phyloP scores from a whole-genome alignment of 2,888 invertebrate genomes.

The Trichopoda pennipes region DNA sequence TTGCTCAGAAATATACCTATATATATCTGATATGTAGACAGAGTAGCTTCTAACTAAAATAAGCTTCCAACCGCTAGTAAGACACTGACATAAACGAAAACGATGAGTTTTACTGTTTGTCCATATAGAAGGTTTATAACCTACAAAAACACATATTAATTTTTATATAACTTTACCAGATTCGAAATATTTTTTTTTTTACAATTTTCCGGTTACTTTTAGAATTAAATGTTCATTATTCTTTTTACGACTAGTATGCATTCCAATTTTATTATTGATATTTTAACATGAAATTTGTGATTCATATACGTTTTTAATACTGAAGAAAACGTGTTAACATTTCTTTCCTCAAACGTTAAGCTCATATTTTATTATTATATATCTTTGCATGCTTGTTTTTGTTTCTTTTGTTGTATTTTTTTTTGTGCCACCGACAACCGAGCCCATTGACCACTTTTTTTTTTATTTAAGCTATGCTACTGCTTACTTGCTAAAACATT shows the following conservation, averaged over 20 bases:
- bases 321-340: constrained; percentile 67
- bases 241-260: constrained; percentile 52
- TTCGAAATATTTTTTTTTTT: background rate
- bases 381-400: background rate
- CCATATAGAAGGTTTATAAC: too few relatives aligned
- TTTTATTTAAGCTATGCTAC: background rate
- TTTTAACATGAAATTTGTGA: constrained; percentile 65
- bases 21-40: too few relatives aligned
- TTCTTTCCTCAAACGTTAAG: constrained; percentile 65
- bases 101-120: too few relatives aligned
- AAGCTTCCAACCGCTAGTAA: too few relatives aligned
- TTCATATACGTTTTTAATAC: constrained; percentile 65
- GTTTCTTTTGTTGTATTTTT: background rate
- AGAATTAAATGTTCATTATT: constrained; percentile 13
- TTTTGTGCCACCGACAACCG: constrained; percentile 53
- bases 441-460: constrained; percentile 62
- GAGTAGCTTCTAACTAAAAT: too few relatives aligned
- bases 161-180: too few relatives aligned
- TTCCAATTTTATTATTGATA: constrained; percentile 56
- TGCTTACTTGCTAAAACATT: constrained; percentile 49
- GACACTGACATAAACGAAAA: too few relatives aligned
- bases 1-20: too few relatives aligned
- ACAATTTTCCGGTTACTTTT: constrained; percentile 5
- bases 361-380: constrained; percentile 29
- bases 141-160: background rate